Evolutionary conservation across 1,140 invertebrate species (phyloP).

Genomic region (Drosophila tani): DNA sequence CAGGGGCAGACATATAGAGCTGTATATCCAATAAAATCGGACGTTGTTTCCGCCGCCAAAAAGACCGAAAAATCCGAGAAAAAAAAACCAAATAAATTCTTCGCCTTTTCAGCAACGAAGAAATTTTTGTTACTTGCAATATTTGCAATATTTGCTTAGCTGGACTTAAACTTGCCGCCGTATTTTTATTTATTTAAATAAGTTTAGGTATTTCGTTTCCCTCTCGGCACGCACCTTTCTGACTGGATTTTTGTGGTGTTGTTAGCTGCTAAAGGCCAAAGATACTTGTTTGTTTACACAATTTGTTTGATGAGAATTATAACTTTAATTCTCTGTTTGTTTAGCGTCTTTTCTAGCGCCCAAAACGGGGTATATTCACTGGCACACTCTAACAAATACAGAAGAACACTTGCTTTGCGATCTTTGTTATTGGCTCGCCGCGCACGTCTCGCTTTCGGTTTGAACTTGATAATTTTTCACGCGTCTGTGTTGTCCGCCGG

Average conservation of each 20-base stretch:
- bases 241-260: constrained; percentile 48
- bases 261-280: constrained; percentile 20
- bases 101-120: background rate
- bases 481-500: constrained; percentile 41
- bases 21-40: constrained; percentile 69
- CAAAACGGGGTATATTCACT: constrained; percentile 6
- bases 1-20: constrained; percentile 52
- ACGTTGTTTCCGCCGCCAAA: constrained; percentile 74
- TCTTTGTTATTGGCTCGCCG: constrained; percentile 38
- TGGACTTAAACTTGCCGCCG: constrained; percentile 2
- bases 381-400: constrained; percentile 33
- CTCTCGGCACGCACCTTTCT: constrained; percentile 65
- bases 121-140: constrained; percentile 31
- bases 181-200: constrained; percentile 48
- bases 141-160: constrained; percentile 37
- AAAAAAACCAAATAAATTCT: constrained; percentile 31
- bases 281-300: constrained; percentile 39
- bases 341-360: constrained; percentile 29
- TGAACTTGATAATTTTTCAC: constrained; percentile 46
- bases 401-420: constrained; percentile 32
- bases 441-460: constrained; percentile 27
- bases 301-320: constrained; percentile 31
- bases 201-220: constrained; percentile 4
- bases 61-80: constrained; percentile 19
- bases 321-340: constrained; percentile 37